Evolutionary conservation across 2,888 invertebrate species (phyloP), one percentile per base, ranked within the genome.

Genomic region (Drosophila conformis): DNA sequence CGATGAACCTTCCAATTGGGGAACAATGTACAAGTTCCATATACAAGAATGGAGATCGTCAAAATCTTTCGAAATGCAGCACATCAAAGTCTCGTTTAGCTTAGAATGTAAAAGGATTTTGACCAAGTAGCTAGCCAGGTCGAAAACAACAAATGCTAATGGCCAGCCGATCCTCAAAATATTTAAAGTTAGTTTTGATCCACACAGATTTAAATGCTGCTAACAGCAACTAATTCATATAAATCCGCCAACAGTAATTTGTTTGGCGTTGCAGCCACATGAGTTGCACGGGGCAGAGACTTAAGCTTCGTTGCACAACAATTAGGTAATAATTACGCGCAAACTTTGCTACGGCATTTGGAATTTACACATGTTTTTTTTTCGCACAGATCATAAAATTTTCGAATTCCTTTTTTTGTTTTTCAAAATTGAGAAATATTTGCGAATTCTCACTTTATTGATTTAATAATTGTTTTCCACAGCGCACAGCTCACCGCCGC

Each of bases 401-500:
- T 42, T 6, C 42, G 5, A 33, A 11, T 33, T 33, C 10, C 1
- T 3, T 21, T 42, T 42, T 46, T 21, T 21, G 8, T 8, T 42
- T 13, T 13, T 42, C 3, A 42, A 21, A 42, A 42, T 15, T 25
- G 5, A 11, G 42, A 46, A 46, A 15, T 15, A 15, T 4, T 46
- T 46, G 13, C 7, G 21, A 46, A 18, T 38, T 1, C 38, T 3
- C 0, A 38, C 2, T 38, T 38, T 46, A 4, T 46, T 25, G 46
- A 46, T 46, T 46, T 15, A 46, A 46, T 11, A n/a, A 29, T 31
- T 36, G 18, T 13, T 27, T 11, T 13, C 29, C 18, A 31, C 63
- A 87, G 87, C 89, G 6, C 87, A 89, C 49, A 84, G 88, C 7
- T 87, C 91, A 10, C 91, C 91, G 42, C 90, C 90, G n/a, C 72